Base-by-base conservation (phyloP, 2,113 vertebrate genomes). In the Rhabdomys dilectus region DNA sequence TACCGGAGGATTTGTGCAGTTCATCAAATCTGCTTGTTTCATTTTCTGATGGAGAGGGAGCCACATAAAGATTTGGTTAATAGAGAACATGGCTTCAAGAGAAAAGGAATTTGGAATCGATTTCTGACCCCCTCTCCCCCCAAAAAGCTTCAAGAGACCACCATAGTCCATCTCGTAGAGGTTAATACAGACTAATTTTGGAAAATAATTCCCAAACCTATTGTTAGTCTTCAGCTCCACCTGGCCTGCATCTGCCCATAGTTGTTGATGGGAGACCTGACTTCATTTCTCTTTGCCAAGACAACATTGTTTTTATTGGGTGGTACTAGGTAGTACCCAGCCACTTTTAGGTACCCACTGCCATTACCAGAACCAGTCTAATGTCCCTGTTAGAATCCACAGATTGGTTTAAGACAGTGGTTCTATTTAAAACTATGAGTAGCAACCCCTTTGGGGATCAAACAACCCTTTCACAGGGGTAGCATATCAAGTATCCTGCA, bases 1-100 rank as follows among this genome's bases (percentile, higher is more conserved):
- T 36, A 81, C 36, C 17, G 89, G 58, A 88, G 24, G 13, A 10
- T 45, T 90, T 64, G 45, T 10, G 31, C 45, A 26, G 24, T 91
- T 94, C 92, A 90, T 75, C 75, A 87, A 42, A 87, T 97, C 5
- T 88, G 10, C 51, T 73, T 48, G 48, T 22, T 87, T 96, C 31
- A 53, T 88, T 91, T 96, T 92, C 34, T 90, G 6, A 60, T 91
- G 2, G 62, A 91, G 58, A 82, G 39, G 89, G 81, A 94, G 84
- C 31, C 19, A 85, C 24, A 10, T 26, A 6, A 76, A 48, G 62
- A 64, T 66, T 89, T 53, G 73, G 36, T 24, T 75, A 77, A 64
- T 86, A 80, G 12, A 95, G 36, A 91, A 58, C 21, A n/a, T 88
- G 68, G 31, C 42, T 93, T 66, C 93, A 87, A 94, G 58, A 84